Conservation (phyloP, 2,797 vertebrate genomes). For the Artibeus lituratus region DNA sequence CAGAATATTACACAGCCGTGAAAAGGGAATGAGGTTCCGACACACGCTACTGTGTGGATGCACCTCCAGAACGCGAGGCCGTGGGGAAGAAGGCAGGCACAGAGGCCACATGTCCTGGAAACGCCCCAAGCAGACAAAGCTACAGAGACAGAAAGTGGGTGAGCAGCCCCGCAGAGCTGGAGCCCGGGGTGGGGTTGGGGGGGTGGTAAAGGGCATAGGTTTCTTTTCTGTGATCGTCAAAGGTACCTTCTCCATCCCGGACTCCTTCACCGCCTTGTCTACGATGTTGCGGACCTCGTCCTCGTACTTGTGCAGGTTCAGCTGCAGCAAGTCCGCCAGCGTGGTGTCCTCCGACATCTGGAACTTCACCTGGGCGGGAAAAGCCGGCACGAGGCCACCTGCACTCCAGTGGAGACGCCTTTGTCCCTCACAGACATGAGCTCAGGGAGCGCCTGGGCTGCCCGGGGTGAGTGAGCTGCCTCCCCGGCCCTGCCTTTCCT, state of each 20-base stretch:
- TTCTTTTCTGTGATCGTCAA: background rate
- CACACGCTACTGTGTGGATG: fast-evolving
- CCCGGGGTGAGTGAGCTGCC: fast-evolving
- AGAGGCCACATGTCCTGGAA: fast-evolving
- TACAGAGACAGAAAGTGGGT: fast-evolving
- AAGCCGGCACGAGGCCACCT: fast-evolving
- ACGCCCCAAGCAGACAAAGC: fast-evolving
- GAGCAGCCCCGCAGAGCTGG: background rate
- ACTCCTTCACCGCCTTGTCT: slow-evolving; percentile 83
- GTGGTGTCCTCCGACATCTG: slow-evolving; percentile 80
- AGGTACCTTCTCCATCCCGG: slow-evolving; percentile 82
- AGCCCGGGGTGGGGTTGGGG: background rate
- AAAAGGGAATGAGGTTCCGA: fast-evolving
- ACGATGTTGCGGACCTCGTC: slow-evolving; percentile 83
- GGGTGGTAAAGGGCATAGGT: background rate
- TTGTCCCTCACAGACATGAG: fast-evolving
- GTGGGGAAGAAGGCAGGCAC: background rate
- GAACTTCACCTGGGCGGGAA: slow-evolving; percentile 78
- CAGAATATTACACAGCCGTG: fast-evolving
- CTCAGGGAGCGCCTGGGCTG: fast-evolving
- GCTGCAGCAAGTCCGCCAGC: slow-evolving; percentile 79
- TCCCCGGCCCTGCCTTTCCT: background rate
- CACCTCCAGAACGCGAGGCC: fast-evolving
- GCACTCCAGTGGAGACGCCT: fast-evolving
- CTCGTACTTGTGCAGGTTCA: slow-evolving; percentile 81